phyloP scores from a whole-genome alignment of 2,113 vertebrate species.

The Eulacestoma nigropectus region DNA sequence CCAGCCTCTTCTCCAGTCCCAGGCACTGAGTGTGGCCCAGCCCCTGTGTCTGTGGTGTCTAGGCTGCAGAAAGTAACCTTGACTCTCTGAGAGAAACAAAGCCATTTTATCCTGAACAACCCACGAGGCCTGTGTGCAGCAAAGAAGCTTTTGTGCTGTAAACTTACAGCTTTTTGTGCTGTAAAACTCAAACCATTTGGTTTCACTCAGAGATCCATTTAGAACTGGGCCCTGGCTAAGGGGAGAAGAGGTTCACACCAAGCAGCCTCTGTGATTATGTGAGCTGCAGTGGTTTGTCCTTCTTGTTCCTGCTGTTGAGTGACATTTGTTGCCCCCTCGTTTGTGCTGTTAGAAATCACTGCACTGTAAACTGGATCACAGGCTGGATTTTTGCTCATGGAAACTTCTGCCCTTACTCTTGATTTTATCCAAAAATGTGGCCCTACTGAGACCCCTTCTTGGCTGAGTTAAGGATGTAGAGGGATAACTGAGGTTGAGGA shows the following conservation, averaged over 20 bases:
- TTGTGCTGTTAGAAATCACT: not conserved
- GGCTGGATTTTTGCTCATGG: not conserved
- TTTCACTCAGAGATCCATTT: not conserved
- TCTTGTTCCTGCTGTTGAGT: not conserved
- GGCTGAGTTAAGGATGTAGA: not conserved
- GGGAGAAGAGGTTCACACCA: not conserved
- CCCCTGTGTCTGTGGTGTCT: not conserved
- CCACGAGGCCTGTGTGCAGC: not conserved
- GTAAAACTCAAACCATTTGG: not conserved
- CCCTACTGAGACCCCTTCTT: not conserved
- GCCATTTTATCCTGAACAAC: not conserved
- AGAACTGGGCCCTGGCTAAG: not conserved
- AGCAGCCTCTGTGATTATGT: not conserved
- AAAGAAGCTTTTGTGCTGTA: not conserved
- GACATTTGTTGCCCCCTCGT: not conserved
- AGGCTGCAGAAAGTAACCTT: not conserved
- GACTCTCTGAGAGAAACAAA: not conserved
- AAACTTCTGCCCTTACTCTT: not conserved
- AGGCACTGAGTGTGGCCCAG: not conserved
- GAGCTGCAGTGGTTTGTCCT: not conserved
- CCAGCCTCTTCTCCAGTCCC: not conserved
- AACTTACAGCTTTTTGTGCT: not conserved
- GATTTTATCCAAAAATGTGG: not conserved
- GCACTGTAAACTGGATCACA: accelerated
- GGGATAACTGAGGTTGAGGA: not conserved